Evolutionary conservation across 2,797 vertebrate genomes (phyloP).

Genomic region (Cirrhinus mrigala): DNA sequence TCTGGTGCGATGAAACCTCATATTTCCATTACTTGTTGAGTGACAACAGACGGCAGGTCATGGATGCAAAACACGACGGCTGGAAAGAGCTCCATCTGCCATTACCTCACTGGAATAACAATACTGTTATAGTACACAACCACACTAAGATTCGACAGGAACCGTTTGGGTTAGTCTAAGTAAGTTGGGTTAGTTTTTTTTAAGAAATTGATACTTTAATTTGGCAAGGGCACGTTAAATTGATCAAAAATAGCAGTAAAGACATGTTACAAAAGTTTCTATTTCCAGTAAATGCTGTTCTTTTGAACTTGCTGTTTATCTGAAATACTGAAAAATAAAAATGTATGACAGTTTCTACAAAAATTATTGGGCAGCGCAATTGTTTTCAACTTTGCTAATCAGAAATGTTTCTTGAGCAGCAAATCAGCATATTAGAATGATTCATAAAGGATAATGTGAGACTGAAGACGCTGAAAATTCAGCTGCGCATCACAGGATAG

Average conservation of each 20-base stretch:
- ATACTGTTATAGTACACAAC: constrained; percentile 63
- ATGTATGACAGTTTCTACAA: too few relatives aligned
- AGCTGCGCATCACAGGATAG: accelerated
- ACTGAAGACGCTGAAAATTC: too few relatives aligned
- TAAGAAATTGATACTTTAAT: background rate
- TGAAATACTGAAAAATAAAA: too few relatives aligned
- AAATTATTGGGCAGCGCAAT: too few relatives aligned
- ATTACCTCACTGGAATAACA: constrained; percentile 75
- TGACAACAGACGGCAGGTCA: constrained; percentile 10
- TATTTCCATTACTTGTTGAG: constrained; percentile 61
- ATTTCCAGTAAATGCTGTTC: background rate
- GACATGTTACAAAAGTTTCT: background rate
- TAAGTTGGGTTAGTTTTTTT: too few relatives aligned
- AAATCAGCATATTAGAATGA: too few relatives aligned
- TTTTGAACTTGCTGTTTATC: background rate
- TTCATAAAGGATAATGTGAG: too few relatives aligned
- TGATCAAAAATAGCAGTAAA: too few relatives aligned
- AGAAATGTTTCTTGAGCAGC: too few relatives aligned
- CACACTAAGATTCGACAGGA: constrained; percentile 63
- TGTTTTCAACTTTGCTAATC: too few relatives aligned
- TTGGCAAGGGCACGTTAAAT: background rate
- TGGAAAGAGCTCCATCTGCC: constrained; percentile 61
- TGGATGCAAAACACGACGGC: constrained; percentile 28
- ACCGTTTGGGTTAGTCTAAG: constrained; percentile 50
- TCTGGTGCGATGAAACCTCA: constrained; percentile 53